A percentile compares a stretch with the other conserved stretches of the same genome.
Conservation (phyloP, 2,797 vertebrate genomes). For the Notolabrus celidotus region DNA sequence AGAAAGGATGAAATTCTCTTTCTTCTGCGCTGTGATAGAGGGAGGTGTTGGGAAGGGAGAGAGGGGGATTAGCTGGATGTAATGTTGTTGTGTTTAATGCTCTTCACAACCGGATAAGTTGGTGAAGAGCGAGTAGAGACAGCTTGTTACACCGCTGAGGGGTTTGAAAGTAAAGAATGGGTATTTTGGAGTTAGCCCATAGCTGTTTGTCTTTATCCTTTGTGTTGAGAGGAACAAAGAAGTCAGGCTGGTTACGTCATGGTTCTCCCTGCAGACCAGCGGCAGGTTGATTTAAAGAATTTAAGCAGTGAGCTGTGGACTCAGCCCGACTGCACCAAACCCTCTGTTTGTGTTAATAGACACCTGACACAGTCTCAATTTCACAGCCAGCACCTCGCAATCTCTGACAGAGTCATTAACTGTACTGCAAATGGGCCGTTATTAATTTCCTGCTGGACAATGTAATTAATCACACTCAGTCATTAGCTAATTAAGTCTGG, state of each 20-base stretch:
- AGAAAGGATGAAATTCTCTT: slow-evolving; percentile 18
- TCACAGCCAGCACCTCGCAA: slow-evolving; percentile 52
- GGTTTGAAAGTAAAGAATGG: neutral
- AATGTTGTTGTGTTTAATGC: slow-evolving; percentile 2
- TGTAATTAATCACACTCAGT: slow-evolving; percentile 67
- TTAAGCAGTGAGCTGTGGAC: slow-evolving; percentile 27
- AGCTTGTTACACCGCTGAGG: slow-evolving; percentile 1
- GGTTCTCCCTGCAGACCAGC: slow-evolving; percentile 28
- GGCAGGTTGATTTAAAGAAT: slow-evolving; percentile 37
- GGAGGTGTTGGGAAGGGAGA: neutral
- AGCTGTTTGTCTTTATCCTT: slow-evolving; percentile 20
- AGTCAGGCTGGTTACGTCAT: slow-evolving; percentile 55
- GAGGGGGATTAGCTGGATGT: slow-evolving; percentile 2
- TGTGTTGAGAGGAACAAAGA: slow-evolving; percentile 49
- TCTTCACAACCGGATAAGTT: slow-evolving; percentile 4
- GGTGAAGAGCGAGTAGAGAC: neutral
- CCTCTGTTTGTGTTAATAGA: slow-evolving; percentile 39
- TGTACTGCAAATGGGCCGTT: slow-evolving; percentile 67
- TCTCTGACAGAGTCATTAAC: slow-evolving; percentile 61
- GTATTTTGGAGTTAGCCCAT: slow-evolving; percentile 11
- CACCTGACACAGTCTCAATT: slow-evolving; percentile 47
- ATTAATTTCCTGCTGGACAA: slow-evolving; percentile 69
- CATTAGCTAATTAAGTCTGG: slow-evolving; percentile 67
- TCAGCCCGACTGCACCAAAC: slow-evolving; percentile 36
- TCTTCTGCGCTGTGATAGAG: slow-evolving; percentile 25